Percentiles rank a stretch among this genome's conserved stretches.
These are phyloP conservation scores for Nanger granti DNA, from an alignment of 2,113 vertebrate species.

Conservation along the genomic window DNA sequence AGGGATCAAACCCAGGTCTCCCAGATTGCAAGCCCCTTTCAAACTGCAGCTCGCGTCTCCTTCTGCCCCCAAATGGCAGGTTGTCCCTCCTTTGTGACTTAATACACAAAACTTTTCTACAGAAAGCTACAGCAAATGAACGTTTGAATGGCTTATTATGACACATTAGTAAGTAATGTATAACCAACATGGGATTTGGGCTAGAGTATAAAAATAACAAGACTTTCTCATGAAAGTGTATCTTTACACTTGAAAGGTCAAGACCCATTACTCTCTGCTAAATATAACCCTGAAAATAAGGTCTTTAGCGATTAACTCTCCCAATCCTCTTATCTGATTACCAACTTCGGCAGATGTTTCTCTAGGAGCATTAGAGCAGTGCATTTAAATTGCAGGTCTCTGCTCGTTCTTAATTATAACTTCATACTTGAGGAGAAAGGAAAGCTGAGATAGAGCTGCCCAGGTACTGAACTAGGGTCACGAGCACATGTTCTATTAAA, in stretches of 20 bases:
- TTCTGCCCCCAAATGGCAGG: background rate
- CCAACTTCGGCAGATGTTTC: conserved; percentile 18
- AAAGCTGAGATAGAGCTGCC: background rate
- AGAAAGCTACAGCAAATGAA: background rate
- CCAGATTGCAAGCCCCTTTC: background rate
- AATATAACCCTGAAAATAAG: conserved; percentile 52
- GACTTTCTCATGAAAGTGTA: conserved; percentile 4
- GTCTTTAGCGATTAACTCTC: conserved; percentile 26
- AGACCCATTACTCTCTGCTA: conserved; percentile 42
- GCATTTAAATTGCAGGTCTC: background rate
- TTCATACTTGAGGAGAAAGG: background rate
- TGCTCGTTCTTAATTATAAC: conserved; percentile 13
- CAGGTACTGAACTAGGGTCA: background rate
- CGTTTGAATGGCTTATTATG: background rate
- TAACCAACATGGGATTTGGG: background rate
- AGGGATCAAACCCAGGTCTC: background rate
- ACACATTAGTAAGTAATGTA: background rate
- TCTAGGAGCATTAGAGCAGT: background rate
- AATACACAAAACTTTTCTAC: background rate
- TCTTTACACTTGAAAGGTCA: conserved; percentile 23
- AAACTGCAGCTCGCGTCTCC: background rate
- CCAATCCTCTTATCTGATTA: conserved; percentile 54
- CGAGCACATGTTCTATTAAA: background rate
- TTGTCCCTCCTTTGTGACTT: background rate
- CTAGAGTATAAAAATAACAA: background rate